Evolutionary conservation across 2,113 vertebrate genomes (phyloP).

Genomic region (Sinosuthora webbiana): DNA sequence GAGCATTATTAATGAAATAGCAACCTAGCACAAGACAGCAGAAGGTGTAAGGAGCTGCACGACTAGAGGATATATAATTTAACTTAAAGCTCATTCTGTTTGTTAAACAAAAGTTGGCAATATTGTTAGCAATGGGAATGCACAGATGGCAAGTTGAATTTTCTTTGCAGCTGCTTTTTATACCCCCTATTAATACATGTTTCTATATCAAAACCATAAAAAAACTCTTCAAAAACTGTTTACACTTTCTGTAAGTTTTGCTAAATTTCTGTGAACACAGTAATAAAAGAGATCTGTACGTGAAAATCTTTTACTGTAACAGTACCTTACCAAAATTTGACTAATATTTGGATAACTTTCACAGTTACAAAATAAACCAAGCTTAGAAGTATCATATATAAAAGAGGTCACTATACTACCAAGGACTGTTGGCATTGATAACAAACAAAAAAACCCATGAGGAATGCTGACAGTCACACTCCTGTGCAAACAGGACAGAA

Average conservation of each 20-base stretch:
- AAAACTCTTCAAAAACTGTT: neutral
- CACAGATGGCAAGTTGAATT: slow-evolving; percentile 31
- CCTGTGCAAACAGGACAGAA: neutral
- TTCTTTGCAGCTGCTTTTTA: slow-evolving; percentile 25
- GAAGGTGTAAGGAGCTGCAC: neutral
- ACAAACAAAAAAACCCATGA: neutral
- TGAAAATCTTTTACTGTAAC: neutral
- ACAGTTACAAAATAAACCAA: neutral
- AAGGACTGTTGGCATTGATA: neutral
- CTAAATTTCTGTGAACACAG: neutral
- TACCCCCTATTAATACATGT: neutral
- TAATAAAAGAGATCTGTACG: neutral
- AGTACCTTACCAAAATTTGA: neutral
- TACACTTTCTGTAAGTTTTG: neutral
- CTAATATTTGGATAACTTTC: neutral
- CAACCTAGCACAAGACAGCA: neutral
- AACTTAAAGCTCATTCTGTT: slow-evolving; percentile 7
- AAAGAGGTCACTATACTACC: neutral
- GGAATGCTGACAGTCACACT: neutral
- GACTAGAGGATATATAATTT: neutral
- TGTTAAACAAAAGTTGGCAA: slow-evolving; percentile 54
- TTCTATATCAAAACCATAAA: neutral
- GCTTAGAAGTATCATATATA: neutral
- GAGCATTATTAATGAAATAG: neutral
- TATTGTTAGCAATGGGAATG: slow-evolving; percentile 2